Base-by-base conservation (phyloP, 2,797 vertebrate genomes). In the Eupleurogrammus muticus region DNA sequence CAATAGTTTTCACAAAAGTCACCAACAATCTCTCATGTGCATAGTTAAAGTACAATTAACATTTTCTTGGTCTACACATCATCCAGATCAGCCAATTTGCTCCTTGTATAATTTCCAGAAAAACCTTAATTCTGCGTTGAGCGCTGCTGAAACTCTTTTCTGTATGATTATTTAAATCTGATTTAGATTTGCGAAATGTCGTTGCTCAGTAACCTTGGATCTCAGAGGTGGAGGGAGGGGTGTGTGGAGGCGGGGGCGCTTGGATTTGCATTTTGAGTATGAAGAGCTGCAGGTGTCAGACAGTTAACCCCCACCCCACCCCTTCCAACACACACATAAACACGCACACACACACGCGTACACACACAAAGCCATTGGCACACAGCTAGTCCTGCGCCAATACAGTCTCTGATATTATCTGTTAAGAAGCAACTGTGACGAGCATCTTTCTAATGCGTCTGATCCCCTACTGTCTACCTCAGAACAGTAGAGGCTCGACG, bases 281-380 rank as follows among this genome's bases (percentile, higher is more conserved):
- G 88, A 91, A 89, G 89, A 89, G 88, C 90, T 93, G 92, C 93
- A 93, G 92, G 90, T 93, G 91, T 93, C 86, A 93, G 91, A 91
- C 86, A 82, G 87, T 87, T 80, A 64, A 63, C 68, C 70, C 63
- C 79, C 70, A 56, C 51, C 65, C 14, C 51, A 14, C 20, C n/a
- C 59, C 21, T 17, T 46, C 12, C 53, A 5, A 60, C 38, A 76
- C 44, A 68, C 61, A 78, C 70, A 76, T 55, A 73, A 66, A 79
- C 75, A 75, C 12, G 52, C 75, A 58, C 56, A 55, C 66, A 79
- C 36, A 23, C 60, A 67, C 52, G 42, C 49, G 51, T 53, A 42
- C 21, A 24, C 16, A 47, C 12, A 75, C 58, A 79, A 52, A 86
- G 47, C 82, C 56, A 70, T 85, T 77, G 77, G 79, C 44, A 54